Evolutionary conservation across 2,113 vertebrate genomes (phyloP), one percentile per base, ranked within the genome.

Genomic region (Periophthalmodon schlosseri): DNA sequence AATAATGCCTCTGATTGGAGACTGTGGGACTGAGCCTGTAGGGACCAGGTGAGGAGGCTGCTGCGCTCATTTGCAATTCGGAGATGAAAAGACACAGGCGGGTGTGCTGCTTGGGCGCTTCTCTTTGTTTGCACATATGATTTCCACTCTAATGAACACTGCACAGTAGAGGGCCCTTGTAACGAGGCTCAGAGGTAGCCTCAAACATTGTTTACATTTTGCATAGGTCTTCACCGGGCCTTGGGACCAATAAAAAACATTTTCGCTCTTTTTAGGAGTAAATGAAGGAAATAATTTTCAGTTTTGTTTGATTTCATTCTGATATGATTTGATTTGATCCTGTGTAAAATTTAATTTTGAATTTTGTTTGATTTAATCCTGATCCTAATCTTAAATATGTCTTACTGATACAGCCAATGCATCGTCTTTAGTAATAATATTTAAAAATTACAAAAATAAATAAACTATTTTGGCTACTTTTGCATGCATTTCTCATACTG

Each of bases 91-190:
- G 82, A 76, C 63, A 64, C 86, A 79, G 81, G 79, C 66, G 79
- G 80, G 86, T 84, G 85, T 79, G 78, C 77, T 75, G 83, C 88
- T 84, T 73, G 72, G 89, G 80, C 1, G 80, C 82, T 77, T 85
- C 84, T 86, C 86, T 90, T 91, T 93, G 91, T 93, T 89, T 93
- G 91, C 89, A 91, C 89, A 92, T 92, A 92, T 89, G 76, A 91
- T 92, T 92, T 91, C 89, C 89, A 87, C 85, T 86, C 88, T 91
- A 91, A 91, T 91, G 88, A 91, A 88, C 83, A 79, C 82, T 21
- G 82, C 70, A 68, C 86, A 86, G 87, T 84, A 68, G 84, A 76
- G 77, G 83, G 80, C 69, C 84, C 79, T 83, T 87, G 87, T 84
- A 79, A 82, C 78, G 69, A 83, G 78, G 84, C 85, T 81, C 84